Base-by-base conservation (phyloP, 37 sponge, comb jelly and placozoan genomes). In the Axinella damicornis region DNA sequence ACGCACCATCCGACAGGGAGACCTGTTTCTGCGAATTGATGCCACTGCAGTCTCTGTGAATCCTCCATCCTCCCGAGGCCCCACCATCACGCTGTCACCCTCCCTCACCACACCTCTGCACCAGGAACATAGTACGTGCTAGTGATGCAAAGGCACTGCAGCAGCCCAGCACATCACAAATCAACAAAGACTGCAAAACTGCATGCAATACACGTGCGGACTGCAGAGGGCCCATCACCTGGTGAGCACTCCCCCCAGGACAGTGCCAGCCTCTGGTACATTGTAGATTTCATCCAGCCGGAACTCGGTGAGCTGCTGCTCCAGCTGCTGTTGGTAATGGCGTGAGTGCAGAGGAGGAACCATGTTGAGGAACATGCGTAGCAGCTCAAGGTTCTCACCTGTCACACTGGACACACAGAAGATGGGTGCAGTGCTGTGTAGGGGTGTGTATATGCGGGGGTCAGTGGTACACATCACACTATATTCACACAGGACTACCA, bases 211-310 rank as follows among this genome's bases (percentile, higher is more conserved):
- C 2, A 36, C 27, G 2, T 81, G 18, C 19, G n/a, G n/a, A n/a
- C n/a, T n/a, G n/a, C n/a, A n/a, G n/a, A n/a, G n/a, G n/a, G n/a
- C 18, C 46, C 38, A 64, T 76, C n/a, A 95, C 95, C 80, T 76
- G 21, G 80, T 91, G 28, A 95, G 77, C n/a, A 89, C 83, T 68
- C 99, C 99, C 5, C 96, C 92, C 30, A 97, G 72, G 28, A 99
- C 94, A 0, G 86, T 83, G 20, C 96, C 99, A 0, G 84, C 84
- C 33, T 90, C 89, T 4, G 95, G 89, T 5, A 99, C 99, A 55
- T 87, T 87, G 81, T 90, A 93, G 32, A 96, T 77, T 57, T 97
- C 99, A 66, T 99, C 97, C 37, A 97, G 89, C 36, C 90, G 93
- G 65, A 97, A 97, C 76, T 95, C 98, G 24, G 86, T 68, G 2